Conservation (phyloP, 2,113 vertebrate species). For the Sakesphorus luctuosus region DNA sequence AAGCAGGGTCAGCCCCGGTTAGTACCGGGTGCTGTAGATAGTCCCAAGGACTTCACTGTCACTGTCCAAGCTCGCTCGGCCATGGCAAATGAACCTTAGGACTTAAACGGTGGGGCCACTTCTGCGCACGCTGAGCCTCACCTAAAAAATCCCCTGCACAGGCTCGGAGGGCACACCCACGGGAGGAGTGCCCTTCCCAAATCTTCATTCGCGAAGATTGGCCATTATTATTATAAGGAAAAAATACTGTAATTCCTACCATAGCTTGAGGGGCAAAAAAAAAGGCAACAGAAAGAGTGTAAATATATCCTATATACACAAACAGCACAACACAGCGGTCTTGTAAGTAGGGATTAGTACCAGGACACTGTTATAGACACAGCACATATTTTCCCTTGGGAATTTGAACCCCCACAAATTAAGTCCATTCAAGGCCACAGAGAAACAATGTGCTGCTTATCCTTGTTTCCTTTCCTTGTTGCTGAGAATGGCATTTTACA, state of each 20-base stretch:
- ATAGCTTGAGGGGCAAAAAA: not conserved
- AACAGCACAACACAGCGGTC: not conserved
- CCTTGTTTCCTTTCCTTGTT: not conserved
- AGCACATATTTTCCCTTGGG: conserved; percentile 20
- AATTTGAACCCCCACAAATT: not conserved
- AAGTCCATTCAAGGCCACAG: not conserved
- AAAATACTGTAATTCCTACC: not conserved
- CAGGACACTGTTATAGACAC: not conserved
- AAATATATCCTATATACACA: not conserved
- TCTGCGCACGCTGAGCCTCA: no score
- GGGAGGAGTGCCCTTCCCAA: no score
- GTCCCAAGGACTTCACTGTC: no score
- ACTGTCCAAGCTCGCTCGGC: no score
- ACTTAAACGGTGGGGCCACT: no score
- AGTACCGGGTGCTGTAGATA: no score
- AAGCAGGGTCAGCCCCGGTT: no score
- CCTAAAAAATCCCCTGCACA: no score
- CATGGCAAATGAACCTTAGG: no score
- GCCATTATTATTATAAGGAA: no score
- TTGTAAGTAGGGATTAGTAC: conserved; percentile 24
- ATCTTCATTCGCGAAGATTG: no score
- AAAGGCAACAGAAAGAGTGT: not conserved
- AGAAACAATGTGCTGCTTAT: not conserved
- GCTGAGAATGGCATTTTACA: not conserved
- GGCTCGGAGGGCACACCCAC: no score